Percentiles rank a stretch among this genome's conserved stretches.
Conservation (phyloP, 1,140 invertebrate genomes). For the Apis laboriosa region DNA sequence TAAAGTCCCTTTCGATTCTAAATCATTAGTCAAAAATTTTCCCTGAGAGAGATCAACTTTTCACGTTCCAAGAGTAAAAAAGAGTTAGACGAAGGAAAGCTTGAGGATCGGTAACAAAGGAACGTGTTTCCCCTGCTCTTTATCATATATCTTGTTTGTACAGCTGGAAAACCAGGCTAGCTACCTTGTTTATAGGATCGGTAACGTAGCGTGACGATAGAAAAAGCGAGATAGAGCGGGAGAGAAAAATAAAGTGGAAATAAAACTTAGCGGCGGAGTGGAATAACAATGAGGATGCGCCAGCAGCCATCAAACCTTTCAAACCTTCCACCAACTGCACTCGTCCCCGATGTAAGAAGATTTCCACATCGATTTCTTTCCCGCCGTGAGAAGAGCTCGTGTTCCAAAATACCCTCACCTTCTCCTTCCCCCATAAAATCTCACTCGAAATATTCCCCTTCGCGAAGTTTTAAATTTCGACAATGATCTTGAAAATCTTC, state of each 20-base stretch:
- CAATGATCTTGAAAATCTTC: no score
- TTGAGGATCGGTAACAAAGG: neutral
- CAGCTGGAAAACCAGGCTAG: slow-evolving; percentile 6
- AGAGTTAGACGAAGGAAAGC: neutral
- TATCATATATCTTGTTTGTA: slow-evolving; percentile 16
- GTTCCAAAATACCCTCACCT: neutral
- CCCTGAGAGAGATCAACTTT: no score
- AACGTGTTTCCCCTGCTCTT: neutral
- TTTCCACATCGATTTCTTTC: slow-evolving; percentile 1
- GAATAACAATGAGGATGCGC: neutral
- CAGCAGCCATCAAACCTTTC: neutral
- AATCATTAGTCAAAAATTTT: no score
- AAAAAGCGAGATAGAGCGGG: neutral
- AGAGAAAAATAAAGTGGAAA: neutral
- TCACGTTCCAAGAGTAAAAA: neutral
- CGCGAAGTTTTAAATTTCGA: no score
- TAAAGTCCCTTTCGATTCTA: no score
- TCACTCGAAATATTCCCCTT: no score
- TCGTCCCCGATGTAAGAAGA: neutral
- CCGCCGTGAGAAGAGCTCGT: no score
- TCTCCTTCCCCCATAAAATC: no score
- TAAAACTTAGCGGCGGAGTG: neutral
- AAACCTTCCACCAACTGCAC: neutral
- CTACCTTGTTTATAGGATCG: slow-evolving; percentile 1
- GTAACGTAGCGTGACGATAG: neutral